Evolutionary conservation across 2,797 vertebrate species (phyloP).

Genomic region (Mastacembelus armatus): DNA sequence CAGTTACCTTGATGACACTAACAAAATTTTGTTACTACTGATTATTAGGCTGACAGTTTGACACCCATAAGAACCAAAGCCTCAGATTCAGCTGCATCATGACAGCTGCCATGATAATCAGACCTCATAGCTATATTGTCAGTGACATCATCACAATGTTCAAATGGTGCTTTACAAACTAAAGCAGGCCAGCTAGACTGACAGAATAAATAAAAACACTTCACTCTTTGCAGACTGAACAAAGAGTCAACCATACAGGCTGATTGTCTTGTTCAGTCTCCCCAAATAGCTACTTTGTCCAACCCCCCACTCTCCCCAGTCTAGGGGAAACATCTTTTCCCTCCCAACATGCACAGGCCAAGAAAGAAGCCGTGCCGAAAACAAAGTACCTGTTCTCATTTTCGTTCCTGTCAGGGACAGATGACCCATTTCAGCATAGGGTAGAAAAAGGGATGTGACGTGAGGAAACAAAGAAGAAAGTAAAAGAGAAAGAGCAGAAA

Average conservation of each 20-base stretch:
- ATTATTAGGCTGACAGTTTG: constrained; percentile 41
- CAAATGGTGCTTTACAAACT: not conserved
- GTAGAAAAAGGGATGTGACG: constrained; percentile 63
- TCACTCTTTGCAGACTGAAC: constrained; percentile 19
- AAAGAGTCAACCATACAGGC: constrained; percentile 28
- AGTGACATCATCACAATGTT: not conserved
- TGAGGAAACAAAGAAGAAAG: constrained; percentile 63
- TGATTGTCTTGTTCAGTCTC: constrained; percentile 14
- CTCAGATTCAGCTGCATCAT: not conserved
- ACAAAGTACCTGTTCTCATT: constrained; percentile 87
- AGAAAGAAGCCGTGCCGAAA: constrained; percentile 71
- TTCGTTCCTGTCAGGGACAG: constrained; percentile 80
- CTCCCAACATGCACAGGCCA: constrained; percentile 77
- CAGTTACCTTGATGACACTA: not conserved
- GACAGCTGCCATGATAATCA: not conserved
- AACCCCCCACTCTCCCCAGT: no score
- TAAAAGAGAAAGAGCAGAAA: constrained; percentile 30
- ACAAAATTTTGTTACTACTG: not conserved
- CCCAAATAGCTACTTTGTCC: not conserved
- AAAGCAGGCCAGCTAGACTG: not conserved
- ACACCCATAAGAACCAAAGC: constrained; percentile 59
- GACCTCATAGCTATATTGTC: not conserved
- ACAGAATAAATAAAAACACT: constrained; percentile 1
- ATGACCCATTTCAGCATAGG: constrained; percentile 78
- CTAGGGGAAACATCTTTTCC: constrained; percentile 16